These are phyloP conservation scores for Dilophus febrilis DNA, from an alignment of 2,888 invertebrate species.

Conservation along the genomic window DNA sequence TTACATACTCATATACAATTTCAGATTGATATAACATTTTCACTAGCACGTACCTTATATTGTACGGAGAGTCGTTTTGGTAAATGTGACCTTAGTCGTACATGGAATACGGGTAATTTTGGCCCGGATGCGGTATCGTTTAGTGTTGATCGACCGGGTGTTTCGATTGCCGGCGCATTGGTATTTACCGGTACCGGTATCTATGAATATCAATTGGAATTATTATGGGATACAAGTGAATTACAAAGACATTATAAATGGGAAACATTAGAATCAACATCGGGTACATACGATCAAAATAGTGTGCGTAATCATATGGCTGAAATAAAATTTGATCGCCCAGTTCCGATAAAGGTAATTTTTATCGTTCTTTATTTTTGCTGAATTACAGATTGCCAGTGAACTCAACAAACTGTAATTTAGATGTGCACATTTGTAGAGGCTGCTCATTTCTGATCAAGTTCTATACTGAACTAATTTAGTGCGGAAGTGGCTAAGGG, in stretches of 20 bases:
- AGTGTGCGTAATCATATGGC: slow-evolving; percentile 77
- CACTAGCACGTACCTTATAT: slow-evolving; percentile 54
- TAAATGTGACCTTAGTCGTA: slow-evolving; percentile 70
- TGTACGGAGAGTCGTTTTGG: slow-evolving; percentile 82
- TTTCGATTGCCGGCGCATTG: slow-evolving; percentile 75
- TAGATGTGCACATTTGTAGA: too few species aligned
- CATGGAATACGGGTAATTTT: slow-evolving; percentile 95
- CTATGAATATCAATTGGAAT: slow-evolving; percentile 81
- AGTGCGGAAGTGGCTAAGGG: too few species aligned
- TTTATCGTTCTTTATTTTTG: too few species aligned
- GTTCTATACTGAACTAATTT: too few species aligned
- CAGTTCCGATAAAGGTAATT: slow-evolving; percentile 63
- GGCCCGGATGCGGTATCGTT: slow-evolving; percentile 94
- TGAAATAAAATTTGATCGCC: slow-evolving; percentile 79
- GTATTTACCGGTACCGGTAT: slow-evolving; percentile 79
- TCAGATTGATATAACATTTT: slow-evolving; percentile 26
- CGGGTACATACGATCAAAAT: slow-evolving; percentile 69
- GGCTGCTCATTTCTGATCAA: too few species aligned
- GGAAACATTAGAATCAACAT: slow-evolving; percentile 70
- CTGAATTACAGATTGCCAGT: too few species aligned
- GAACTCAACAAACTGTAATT: too few species aligned
- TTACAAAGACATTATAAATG: slow-evolving; percentile 48
- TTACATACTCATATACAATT: slow-evolving; percentile 2
- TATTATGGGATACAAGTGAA: slow-evolving; percentile 57
- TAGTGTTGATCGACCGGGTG: slow-evolving; percentile 76